Evolutionary conservation across 2,113 vertebrate genomes (phyloP).

Genomic region (Thermophis baileyi): DNA sequence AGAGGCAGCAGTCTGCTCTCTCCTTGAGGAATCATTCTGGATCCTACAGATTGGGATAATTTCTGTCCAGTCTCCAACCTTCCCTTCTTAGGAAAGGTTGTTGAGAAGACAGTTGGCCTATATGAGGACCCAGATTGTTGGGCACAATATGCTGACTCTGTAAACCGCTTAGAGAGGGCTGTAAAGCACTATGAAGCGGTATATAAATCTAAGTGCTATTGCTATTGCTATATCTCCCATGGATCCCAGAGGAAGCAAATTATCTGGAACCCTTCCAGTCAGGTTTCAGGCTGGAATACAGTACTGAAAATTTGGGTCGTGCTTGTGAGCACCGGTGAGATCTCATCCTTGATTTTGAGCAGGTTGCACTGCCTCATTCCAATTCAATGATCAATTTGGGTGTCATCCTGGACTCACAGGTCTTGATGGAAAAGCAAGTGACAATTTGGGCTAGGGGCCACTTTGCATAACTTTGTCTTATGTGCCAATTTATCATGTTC

Average conservation of each 20-base stretch:
- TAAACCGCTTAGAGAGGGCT: too few relatives aligned
- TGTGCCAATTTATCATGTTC: neutral
- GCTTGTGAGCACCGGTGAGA: neutral
- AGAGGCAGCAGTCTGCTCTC: neutral
- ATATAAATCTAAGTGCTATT: too few relatives aligned
- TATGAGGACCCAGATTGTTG: too few relatives aligned
- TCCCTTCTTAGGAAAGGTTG: neutral
- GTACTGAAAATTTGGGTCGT: neutral
- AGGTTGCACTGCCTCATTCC: neutral
- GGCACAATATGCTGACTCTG: too few relatives aligned
- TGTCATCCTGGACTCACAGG: neutral
- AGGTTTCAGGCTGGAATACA: neutral
- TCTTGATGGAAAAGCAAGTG: neutral
- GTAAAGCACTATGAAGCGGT: too few relatives aligned
- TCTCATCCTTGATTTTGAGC: neutral
- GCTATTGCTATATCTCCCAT: too few relatives aligned
- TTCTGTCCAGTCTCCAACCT: neutral
- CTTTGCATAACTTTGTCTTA: neutral
- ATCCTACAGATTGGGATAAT: neutral
- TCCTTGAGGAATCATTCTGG: neutral
- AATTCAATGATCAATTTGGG: neutral
- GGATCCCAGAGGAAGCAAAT: neutral
- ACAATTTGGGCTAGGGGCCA: neutral
- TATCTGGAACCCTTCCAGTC: neutral
- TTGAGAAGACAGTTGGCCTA: neutral